phyloP scores from a whole-genome alignment of 30 jellyfish, hydroid and myxozoan species.

The Aurelia coerulea region DNA sequence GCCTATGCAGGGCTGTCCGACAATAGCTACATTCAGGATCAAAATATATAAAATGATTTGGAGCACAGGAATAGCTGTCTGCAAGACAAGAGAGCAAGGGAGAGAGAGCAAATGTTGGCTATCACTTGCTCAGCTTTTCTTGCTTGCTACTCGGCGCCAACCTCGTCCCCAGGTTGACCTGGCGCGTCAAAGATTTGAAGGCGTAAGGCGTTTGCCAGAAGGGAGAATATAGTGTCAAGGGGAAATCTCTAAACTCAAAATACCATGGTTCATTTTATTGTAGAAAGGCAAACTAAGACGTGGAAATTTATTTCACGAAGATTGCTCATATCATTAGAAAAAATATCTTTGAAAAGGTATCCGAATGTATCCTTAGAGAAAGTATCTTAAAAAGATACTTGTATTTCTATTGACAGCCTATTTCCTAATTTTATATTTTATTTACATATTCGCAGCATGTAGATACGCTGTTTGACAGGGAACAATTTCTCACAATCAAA shows the following conservation, averaged over 20 bases:
- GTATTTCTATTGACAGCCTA: no score
- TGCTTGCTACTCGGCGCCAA: no score
- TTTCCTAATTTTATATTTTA: no score
- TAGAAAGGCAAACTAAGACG: background rate
- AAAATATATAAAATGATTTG: no score
- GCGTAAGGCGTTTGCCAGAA: conserved; percentile 1
- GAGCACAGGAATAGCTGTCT: no score
- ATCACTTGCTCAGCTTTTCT: background rate
- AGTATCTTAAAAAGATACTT: background rate
- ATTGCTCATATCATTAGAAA: background rate
- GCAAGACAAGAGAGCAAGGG: no score
- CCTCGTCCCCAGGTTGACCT: no score
- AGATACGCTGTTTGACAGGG: conserved; percentile 5
- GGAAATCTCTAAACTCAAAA: background rate
- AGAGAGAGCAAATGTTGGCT: no score
- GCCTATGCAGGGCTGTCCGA: no score
- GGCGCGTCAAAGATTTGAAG: no score
- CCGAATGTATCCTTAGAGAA: background rate
- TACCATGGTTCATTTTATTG: background rate
- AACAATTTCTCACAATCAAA: background rate
- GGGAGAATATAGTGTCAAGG: background rate
- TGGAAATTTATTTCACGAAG: background rate
- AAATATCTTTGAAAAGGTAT: no score
- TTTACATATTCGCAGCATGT: conserved; percentile 14
- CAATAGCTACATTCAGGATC: no score